Conservation (phyloP, 2,888 invertebrate genomes). For the Synanthedon vespiformis region DNA sequence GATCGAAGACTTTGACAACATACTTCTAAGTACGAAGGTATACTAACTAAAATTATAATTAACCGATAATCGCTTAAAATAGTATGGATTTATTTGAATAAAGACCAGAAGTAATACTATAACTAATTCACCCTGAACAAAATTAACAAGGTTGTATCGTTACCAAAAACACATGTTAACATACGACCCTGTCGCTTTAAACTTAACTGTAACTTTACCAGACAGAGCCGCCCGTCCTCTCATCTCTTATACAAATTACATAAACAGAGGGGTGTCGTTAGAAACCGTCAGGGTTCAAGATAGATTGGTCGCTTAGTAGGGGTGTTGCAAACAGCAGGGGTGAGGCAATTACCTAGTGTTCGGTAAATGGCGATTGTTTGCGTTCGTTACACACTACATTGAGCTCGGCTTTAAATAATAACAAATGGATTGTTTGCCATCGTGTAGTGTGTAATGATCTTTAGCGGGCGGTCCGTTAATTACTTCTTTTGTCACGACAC, state of each 20-base stretch:
- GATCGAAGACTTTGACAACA: too few relatives aligned
- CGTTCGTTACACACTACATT: slow-evolving; percentile 27
- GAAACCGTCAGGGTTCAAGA: slow-evolving; percentile 22
- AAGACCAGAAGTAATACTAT: neutral
- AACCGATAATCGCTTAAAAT: neutral
- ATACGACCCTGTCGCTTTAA: slow-evolving; percentile 25
- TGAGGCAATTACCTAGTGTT: slow-evolving; percentile 49
- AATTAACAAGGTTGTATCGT: slow-evolving; percentile 27
- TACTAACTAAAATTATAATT: neutral
- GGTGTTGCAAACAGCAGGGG: slow-evolving; percentile 38
- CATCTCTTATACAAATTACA: slow-evolving; percentile 6
- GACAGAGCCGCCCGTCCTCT: slow-evolving; percentile 16
- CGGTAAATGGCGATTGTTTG: slow-evolving; percentile 42
- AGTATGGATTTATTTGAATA: neutral
- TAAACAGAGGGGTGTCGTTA: slow-evolving; percentile 10
- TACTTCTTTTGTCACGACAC: slow-evolving; percentile 27
- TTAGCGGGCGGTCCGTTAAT: slow-evolving; percentile 38
- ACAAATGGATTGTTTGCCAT: slow-evolving; percentile 46
- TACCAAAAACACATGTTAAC: slow-evolving; percentile 37
- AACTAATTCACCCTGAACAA: slow-evolving; percentile 19
- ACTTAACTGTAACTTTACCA: slow-evolving; percentile 19
- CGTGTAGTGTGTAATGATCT: slow-evolving; percentile 30
- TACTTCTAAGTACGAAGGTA: too few relatives aligned
- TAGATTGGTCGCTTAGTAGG: slow-evolving; percentile 26
- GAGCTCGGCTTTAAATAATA: slow-evolving; percentile 47